Base-by-base conservation (phyloP, 1,140 invertebrate species). In the Trichoplusia ni region DNA sequence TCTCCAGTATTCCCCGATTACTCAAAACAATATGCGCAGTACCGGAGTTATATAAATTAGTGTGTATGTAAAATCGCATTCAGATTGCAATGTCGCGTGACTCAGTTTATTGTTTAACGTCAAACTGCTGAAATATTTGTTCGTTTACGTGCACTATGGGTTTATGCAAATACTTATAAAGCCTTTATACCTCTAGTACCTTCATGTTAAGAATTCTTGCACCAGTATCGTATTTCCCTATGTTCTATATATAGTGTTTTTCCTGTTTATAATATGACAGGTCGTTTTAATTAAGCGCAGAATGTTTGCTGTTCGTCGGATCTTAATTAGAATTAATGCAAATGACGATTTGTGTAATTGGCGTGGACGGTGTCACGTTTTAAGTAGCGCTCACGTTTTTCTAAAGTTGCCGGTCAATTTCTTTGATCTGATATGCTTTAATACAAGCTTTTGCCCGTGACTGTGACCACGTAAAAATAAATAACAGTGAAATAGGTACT, bases 161-260 rank as follows among this genome's bases (percentile, higher is more conserved):
- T 14, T 9, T 49, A 49, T 29, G 46, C 46, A 49, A 49, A 49
- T 49, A 29, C 25, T 25, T 31, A 14, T 49, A 14, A 37, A 6
- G 13, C 29, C 4, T n/a, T 29, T 14, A 3, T 29, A 40, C 7
- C 14, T 40, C 18, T 18, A 33, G 29, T 33, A n/a, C 9, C 11
- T 33, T 33, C 8, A 49, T 49, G 25, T 49, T 18, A 49, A 19
- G 46, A 31, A 49, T 49, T 31, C 46, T 16, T 31, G 25, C 44
- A 29, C 14, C 25, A 18, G 0, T 16, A 31, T 49, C 25, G 46
- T 13, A 49, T 49, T 49, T 49, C 46, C 46, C 51, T 40, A 6
- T 38, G 27, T 21, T 18, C 35, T 56, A 56, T 38, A 56, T 40
- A 56, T 56, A 56, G 51, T 40, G 21, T 56, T 38, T 56, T 56